A percentile compares a stretch with the other conserved stretches of the same genome.
These are phyloP conservation scores for Probosciger aterrimus DNA, from an alignment of 2,113 vertebrate genomes.

Conservation along the genomic window DNA sequence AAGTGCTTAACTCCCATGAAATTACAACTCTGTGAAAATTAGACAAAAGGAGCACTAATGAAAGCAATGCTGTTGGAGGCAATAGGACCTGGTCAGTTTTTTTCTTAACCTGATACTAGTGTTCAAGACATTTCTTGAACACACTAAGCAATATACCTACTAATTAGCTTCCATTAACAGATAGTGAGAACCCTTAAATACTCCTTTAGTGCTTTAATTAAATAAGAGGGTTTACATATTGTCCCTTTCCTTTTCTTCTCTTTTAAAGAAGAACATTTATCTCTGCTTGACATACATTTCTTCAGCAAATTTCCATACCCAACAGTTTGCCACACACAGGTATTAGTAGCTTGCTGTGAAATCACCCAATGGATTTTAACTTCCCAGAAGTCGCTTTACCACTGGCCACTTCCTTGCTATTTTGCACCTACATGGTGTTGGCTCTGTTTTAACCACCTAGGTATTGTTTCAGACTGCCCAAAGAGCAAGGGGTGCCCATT, in stretches of 20 bases:
- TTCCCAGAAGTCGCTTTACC: not conserved
- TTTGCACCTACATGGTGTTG: not conserved
- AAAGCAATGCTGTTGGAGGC: not conserved
- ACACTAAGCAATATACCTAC: not conserved
- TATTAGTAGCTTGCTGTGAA: slow-evolving; percentile 26
- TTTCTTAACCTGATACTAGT: not conserved
- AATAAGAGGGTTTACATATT: not conserved
- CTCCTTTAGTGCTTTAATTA: slow-evolving; percentile 14
- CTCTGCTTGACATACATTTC: slow-evolving; percentile 43
- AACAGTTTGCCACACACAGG: not conserved
- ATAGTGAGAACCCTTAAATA: slow-evolving; percentile 20
- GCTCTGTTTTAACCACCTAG: not conserved
- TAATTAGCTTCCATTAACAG: slow-evolving; percentile 26
- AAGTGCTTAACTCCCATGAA: not conserved
- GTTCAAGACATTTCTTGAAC: slow-evolving; percentile 2
- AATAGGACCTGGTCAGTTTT: not conserved
- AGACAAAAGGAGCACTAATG: not conserved
- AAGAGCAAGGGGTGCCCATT: not conserved
- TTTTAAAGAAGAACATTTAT: slow-evolving; percentile 34
- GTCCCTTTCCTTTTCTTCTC: not conserved
- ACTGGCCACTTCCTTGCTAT: not conserved
- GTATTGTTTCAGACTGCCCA: not conserved
- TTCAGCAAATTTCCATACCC: not conserved
- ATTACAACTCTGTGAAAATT: not conserved
- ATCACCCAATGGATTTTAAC: not conserved